Base-by-base conservation (phyloP, 2,888 invertebrate species). In the Marronus borbonicus region DNA sequence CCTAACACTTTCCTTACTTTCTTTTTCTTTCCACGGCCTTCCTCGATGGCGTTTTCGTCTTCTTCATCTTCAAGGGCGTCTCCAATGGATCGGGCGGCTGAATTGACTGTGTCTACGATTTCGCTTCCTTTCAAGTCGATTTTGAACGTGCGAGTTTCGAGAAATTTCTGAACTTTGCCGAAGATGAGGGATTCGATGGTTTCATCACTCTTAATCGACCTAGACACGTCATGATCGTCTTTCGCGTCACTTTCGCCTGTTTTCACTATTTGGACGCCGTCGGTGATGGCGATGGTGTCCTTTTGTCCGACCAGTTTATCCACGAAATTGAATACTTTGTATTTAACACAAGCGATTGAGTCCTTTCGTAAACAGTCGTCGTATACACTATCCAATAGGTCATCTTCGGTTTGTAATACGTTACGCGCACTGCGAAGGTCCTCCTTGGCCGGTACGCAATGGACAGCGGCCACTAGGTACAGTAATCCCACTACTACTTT, bases 101-200 rank as follows among this genome's bases (percentile, higher is more conserved):
- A 74, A 49, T 52, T 65, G 17, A 76, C 76, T 5, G 94, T 93
- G 81, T 93, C 93, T 3, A 94, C 90, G 76, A 95, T 93, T 85
- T 95, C 95, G 80, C 92, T 91, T 78, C 95, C 95, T 88, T 94
- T 94, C 79, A 95, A 90, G 87, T 95, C 94, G 60, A 95, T 92
- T 85, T 95, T 94, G 84, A 96, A 88, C 76, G 95, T 95, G 89
- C 95, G 95, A 84, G 93, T 92, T 88, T 93, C 93, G 88, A 96
- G 91, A 89, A 96, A 96, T 84, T 91, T 92, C 80, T 93, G 90
- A 83, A 95, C 89, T 85, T 93, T 94, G 86, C 95, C 93, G 85
- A 94, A 88, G 85, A 96, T 94, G 89, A 96, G 90, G 81, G 91
- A 91, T 86, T 95, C 94, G 76, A 96, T 89, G 5, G 93, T 92